These are phyloP conservation scores for Ianthella basta DNA, from an alignment of 37 sponge, comb jelly and placozoan genomes.

Conservation along the genomic window DNA sequence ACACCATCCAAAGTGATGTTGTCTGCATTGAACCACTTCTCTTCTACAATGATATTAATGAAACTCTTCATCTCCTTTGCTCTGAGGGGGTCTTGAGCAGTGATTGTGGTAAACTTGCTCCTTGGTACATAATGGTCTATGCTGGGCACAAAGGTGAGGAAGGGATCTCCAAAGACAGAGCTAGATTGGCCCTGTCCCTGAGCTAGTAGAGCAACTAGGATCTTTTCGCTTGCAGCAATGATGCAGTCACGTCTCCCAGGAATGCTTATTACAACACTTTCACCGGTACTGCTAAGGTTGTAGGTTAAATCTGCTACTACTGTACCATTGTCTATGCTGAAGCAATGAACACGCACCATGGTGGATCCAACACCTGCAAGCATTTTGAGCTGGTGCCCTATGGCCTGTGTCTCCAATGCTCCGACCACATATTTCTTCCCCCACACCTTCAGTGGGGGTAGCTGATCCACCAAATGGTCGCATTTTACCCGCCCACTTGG, in stretches of 20 bases:
- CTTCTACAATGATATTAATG: neutral
- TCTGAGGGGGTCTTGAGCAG: neutral
- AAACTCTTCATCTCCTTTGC: neutral
- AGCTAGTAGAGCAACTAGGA: neutral
- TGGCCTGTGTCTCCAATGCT: neutral
- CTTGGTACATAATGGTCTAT: neutral
- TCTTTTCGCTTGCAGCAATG: neutral
- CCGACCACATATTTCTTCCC: neutral
- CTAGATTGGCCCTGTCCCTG: neutral
- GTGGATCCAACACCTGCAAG: neutral
- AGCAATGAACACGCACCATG: neutral
- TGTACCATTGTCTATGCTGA: neutral
- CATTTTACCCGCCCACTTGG: neutral
- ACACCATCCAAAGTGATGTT: neutral
- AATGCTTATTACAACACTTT: neutral
- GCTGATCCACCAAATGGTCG: neutral
- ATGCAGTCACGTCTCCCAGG: neutral
- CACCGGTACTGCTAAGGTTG: neutral
- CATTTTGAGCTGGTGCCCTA: neutral
- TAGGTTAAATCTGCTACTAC: neutral
- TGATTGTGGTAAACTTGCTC: neutral
- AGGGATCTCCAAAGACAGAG: neutral
- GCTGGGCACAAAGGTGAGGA: neutral
- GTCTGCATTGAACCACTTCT: neutral
- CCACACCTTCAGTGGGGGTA: slow-evolving; percentile 5